A percentile compares a stretch with the other conserved stretches of the same genome.
Evolutionary conservation across 2,113 vertebrate species (phyloP).

Genomic region (Oxygymnocypris stewartii): DNA sequence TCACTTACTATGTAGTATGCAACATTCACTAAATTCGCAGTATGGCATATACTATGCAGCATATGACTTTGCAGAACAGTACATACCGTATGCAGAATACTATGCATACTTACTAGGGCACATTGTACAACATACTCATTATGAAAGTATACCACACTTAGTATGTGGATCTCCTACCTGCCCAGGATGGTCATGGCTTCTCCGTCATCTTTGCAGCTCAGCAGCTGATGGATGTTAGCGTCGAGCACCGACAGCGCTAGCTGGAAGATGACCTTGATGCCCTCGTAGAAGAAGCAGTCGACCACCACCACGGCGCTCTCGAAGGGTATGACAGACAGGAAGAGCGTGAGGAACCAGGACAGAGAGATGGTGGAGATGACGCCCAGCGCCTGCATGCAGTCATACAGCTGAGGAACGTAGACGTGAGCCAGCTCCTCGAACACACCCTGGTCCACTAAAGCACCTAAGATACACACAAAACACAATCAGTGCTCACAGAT

Average conservation of each 20-base stretch:
- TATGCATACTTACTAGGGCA: neutral
- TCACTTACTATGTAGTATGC: neutral
- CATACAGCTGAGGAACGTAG: conserved; percentile 94
- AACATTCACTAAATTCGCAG: neutral
- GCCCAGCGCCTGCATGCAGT: conserved; percentile 98
- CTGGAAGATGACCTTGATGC: conserved; percentile 99
- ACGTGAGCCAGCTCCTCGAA: conserved; percentile 95
- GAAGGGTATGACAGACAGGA: conserved; percentile 98
- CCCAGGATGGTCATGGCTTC: conserved; percentile 98
- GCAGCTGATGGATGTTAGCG: conserved; percentile 92
- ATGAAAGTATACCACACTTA: neutral
- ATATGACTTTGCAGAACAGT: neutral
- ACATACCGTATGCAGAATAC: neutral
- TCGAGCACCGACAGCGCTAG: conserved; percentile 93
- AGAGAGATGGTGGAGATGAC: conserved; percentile 98
- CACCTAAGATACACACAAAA: conserved; percentile 75
- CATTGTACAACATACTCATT: neutral
- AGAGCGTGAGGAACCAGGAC: conserved; percentile 98
- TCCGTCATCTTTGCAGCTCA: conserved; percentile 96
- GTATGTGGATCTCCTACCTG: conserved; percentile 74
- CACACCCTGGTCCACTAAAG: conserved; percentile 95
- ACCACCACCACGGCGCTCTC: conserved; percentile 97
- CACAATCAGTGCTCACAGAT: neutral
- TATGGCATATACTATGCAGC: neutral
- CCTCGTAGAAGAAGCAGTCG: conserved; percentile 99